Evolutionary conservation across 2,888 invertebrate genomes (phyloP).

Genomic region (Zelleria hepariella): DNA sequence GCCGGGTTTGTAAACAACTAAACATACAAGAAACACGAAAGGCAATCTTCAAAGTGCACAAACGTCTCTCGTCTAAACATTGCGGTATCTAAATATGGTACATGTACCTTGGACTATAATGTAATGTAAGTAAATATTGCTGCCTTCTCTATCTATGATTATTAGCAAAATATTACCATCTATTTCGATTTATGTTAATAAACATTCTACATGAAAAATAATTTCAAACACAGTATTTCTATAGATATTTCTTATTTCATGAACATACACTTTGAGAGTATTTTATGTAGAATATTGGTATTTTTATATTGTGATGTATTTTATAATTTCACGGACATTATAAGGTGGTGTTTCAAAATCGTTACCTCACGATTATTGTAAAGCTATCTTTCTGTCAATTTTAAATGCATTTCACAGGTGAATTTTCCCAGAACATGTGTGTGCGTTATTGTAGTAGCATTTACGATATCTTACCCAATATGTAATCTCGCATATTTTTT

Average conservation of each 20-base stretch:
- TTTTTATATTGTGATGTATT: neutral
- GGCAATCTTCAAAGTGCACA: constrained; percentile 44
- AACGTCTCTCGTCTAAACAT: constrained; percentile 31
- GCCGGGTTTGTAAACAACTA: constrained; percentile 14
- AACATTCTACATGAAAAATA: constrained; percentile 1
- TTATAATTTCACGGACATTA: neutral
- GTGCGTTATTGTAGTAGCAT: constrained; percentile 58
- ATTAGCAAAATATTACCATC: constrained; percentile 63
- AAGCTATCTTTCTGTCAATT: constrained; percentile 4
- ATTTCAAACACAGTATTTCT: neutral
- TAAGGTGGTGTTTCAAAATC: neutral
- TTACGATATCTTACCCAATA: constrained; percentile 16
- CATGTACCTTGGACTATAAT: constrained; percentile 20
- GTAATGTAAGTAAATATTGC: constrained; percentile 43
- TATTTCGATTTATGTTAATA: constrained; percentile 20
- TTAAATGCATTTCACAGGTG: constrained; percentile 62
- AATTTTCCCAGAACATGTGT: constrained; percentile 30
- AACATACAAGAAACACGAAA: constrained; percentile 30
- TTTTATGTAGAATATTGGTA: constrained; percentile 5
- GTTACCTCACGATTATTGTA: neutral
- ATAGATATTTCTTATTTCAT: constrained; percentile 1
- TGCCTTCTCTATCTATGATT: constrained; percentile 49
- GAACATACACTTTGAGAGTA: constrained; percentile 18
- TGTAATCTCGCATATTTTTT: too few species aligned
- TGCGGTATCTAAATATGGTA: constrained; percentile 25